phyloP scores from a whole-genome alignment of 2,113 vertebrate species.

The Apus apus region DNA sequence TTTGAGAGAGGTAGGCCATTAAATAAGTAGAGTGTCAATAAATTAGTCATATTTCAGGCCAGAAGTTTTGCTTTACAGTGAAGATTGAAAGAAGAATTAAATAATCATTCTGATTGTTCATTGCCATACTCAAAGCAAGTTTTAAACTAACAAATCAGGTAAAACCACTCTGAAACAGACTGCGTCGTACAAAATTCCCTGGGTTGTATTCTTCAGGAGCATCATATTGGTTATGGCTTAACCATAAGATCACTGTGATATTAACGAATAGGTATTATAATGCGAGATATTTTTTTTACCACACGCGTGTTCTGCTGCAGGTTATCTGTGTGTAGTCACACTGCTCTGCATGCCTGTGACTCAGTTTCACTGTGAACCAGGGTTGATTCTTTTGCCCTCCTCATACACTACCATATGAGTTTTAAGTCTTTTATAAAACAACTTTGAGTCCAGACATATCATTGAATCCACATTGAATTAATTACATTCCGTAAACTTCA shows the following conservation, averaged over 20 bases:
- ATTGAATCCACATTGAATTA: slow-evolving; percentile 21
- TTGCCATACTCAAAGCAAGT: neutral
- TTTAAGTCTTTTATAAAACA: neutral
- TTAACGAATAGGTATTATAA: neutral
- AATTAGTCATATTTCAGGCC: neutral
- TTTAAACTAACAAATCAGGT: neutral
- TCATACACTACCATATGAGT: neutral
- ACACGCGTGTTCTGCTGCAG: neutral
- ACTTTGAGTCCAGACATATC: neutral
- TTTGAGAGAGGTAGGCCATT: neutral
- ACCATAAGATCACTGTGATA: neutral
- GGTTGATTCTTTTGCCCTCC: neutral
- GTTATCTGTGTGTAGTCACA: neutral
- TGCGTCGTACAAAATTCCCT: neutral
- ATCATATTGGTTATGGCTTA: neutral
- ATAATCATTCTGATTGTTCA: neutral
- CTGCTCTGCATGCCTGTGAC: neutral
- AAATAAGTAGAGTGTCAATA: neutral
- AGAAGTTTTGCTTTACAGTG: neutral
- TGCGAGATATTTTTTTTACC: neutral
- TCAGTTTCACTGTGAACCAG: neutral
- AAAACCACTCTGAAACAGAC: neutral
- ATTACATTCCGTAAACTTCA: slow-evolving; percentile 33
- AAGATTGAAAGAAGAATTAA: neutral
- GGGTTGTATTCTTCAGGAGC: neutral